Evolutionary conservation across 2,797 vertebrate species (phyloP), one percentile per base, ranked within the genome.

Genomic region (Siniperca undulata): DNA sequence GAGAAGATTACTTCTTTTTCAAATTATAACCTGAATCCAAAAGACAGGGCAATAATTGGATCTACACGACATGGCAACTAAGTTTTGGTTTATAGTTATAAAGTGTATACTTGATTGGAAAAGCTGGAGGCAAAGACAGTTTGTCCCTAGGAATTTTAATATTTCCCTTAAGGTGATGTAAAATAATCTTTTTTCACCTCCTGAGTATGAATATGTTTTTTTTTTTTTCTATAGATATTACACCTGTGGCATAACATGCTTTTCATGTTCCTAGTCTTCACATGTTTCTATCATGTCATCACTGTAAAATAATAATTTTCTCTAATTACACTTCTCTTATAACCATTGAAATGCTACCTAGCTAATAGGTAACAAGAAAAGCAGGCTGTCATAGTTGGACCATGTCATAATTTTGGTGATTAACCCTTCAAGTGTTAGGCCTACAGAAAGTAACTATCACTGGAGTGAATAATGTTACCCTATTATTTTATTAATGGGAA

Each of bases 41-140:
- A 76, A 12, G 2, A 22, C 30, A 62, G 6, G 11, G 12, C 20
- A 30, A 19, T 27, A 40, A 64, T 24, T 40, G 12, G 48, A 77
- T 50, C 14, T 19, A 2, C 27, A 59, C 12, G 70, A 52, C 3
- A 44, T 4, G 0, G 16, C 22, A 42, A 2, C 46, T 27, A 30
- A 42, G 42, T 67, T 65, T 9, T 38, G 30, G 27, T 38, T 61
- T 34, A 42, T 40, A 64, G 22, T 44, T 64, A 24, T 24, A 58
- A 73, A 17, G 22, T 56, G 53, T 34, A 30, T 30, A 53, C 1
- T 69, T 69, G 40, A 48, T 64, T 69, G 24, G 36, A 80, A 72
- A 30, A 70, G 52, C 22, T 55, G 38, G 13, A 66, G 61, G 42
- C 42, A 16, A 44, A 44, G 42, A 11, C 14, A 46, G 44, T 17